Percentiles rank a stretch among this genome's conserved stretches.
Evolutionary conservation across 2,113 vertebrate species (phyloP).

Genomic region (Pomatorhinus ruficollis): DNA sequence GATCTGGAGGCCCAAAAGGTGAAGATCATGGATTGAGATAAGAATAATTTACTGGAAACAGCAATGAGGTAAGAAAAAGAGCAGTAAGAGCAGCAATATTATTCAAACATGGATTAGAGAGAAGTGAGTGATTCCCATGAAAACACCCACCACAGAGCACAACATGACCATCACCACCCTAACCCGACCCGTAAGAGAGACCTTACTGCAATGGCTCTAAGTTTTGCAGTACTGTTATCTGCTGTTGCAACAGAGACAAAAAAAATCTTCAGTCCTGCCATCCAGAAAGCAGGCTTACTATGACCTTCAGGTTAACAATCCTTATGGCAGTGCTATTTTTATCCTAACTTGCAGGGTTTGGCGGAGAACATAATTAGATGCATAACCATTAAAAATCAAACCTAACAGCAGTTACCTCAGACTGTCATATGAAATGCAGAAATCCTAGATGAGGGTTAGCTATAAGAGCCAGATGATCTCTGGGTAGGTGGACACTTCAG

Average conservation of each 20-base stretch:
- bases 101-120: neutral
- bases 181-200: neutral
- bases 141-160: neutral
- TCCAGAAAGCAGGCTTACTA: neutral
- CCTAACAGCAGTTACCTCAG: neutral
- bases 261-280: neutral
- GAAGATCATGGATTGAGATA: no score
- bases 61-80: neutral
- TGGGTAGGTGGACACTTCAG: neutral
- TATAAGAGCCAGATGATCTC: neutral
- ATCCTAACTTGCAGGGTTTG: neutral
- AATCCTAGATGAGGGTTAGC: neutral
- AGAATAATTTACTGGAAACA: neutral
- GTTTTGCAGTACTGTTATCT: neutral
- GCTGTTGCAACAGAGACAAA: neutral
- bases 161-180: no score
- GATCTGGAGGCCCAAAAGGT: neutral
- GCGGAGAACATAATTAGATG: neutral
- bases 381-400: neutral
- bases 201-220: neutral
- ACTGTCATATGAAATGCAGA: neutral
- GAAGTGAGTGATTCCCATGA: neutral
- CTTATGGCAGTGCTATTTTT: neutral
- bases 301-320: neutral
- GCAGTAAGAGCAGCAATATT: neutral